Percentiles rank a stretch among this genome's conserved stretches.
phyloP scores from a whole-genome alignment of 2,797 vertebrate species.

The Numenius phaeopus region DNA sequence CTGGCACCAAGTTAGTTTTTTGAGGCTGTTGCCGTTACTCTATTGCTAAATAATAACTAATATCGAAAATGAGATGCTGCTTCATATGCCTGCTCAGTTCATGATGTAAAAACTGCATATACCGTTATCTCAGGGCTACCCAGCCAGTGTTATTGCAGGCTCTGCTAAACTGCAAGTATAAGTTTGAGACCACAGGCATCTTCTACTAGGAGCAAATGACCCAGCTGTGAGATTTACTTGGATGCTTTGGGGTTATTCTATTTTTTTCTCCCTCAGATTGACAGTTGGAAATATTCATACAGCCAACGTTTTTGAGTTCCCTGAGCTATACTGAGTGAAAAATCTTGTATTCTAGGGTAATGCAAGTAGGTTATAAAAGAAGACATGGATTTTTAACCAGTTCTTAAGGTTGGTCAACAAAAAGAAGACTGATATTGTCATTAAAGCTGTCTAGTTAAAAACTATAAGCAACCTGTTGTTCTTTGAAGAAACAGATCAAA shows the following conservation, averaged over 20 bases:
- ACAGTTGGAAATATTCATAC: neutral
- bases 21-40: neutral
- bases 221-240: neutral
- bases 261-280: neutral
- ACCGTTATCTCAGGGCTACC: neutral
- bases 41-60: neutral
- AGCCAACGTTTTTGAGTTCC: neutral
- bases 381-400: neutral
- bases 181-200: neutral
- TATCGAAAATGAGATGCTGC: neutral
- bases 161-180: neutral
- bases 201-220: neutral
- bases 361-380: neutral
- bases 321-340: neutral
- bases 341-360: neutral
- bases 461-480: neutral
- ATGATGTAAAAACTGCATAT: neutral
- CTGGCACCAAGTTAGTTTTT: neutral
- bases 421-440: neutral
- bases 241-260: neutral
- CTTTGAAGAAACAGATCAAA: neutral
- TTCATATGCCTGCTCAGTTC: neutral
- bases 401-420: neutral
- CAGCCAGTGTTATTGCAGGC: neutral
- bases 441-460: neutral